Percentiles rank a stretch among this genome's conserved stretches.
phyloP scores from a whole-genome alignment of 2,888 invertebrate species.

The Drosophila parthenogenetica region DNA sequence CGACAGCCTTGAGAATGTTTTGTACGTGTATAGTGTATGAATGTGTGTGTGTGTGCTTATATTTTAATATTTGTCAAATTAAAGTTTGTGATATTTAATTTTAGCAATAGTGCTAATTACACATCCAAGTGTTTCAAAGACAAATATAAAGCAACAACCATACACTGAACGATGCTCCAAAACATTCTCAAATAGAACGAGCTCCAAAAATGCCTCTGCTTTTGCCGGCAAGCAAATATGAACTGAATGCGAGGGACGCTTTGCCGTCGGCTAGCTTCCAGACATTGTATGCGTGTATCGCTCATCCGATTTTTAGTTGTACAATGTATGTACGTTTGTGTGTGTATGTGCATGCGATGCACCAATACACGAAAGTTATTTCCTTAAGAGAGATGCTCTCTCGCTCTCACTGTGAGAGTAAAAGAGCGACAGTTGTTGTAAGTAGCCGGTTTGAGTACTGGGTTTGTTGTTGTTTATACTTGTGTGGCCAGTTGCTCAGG shows the following conservation, averaged over 20 bases:
- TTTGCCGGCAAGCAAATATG: slow-evolving; percentile 66
- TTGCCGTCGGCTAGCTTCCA: slow-evolving; percentile 63
- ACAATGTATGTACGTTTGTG: background rate
- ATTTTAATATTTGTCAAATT: slow-evolving; percentile 9
- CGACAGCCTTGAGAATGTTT: background rate
- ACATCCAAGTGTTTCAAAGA: slow-evolving; percentile 43
- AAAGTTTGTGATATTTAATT: slow-evolving; percentile 39
- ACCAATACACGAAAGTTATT: slow-evolving; percentile 20
- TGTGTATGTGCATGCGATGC: slow-evolving; percentile 23
- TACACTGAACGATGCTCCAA: slow-evolving; percentile 11
- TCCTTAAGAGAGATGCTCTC: slow-evolving; percentile 7
- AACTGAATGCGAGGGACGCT: slow-evolving; percentile 55
- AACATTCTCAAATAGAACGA: slow-evolving; percentile 30
- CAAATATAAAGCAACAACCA: slow-evolving; percentile 17
- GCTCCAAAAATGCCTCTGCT: slow-evolving; percentile 50
- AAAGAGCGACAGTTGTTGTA: slow-evolving; percentile 44
- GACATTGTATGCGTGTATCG: slow-evolving; percentile 35
- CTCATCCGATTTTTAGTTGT: slow-evolving; percentile 40
- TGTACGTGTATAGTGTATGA: background rate
- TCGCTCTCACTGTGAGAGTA: slow-evolving; percentile 29
- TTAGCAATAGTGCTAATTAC: slow-evolving; percentile 57
- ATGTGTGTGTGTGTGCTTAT: slow-evolving; percentile 1
- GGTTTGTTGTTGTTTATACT: slow-evolving; percentile 33
- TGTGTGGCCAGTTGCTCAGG: slow-evolving; percentile 1
- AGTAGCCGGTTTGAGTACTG: slow-evolving; percentile 53